Percentiles rank a stretch among this genome's conserved stretches.
These are phyloP conservation scores for Sebastes variabilis DNA, from an alignment of 2,797 vertebrate species.

Conservation along the genomic window DNA sequence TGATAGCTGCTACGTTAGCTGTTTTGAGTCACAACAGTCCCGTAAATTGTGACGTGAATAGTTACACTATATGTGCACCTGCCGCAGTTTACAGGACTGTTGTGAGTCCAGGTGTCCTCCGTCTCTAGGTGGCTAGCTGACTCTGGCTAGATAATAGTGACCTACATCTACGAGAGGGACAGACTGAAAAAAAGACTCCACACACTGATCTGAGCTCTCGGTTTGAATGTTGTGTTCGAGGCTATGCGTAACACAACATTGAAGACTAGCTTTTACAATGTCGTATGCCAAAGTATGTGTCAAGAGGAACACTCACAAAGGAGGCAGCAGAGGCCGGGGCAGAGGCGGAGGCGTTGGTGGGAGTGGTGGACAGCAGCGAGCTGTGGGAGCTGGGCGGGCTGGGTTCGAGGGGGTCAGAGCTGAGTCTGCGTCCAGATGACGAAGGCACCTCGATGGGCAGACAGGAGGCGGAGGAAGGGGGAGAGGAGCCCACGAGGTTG, in stretches of 20 bases:
- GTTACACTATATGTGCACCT: neutral
- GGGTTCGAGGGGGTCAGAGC: conserved; percentile 74
- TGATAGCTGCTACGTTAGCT: neutral
- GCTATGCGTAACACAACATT: neutral
- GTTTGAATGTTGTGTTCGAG: neutral
- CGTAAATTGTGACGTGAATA: neutral
- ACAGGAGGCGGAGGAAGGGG: conserved; percentile 65
- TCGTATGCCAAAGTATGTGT: neutral
- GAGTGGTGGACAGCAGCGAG: conserved; percentile 54
- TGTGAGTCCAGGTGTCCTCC: neutral
- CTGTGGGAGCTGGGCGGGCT: conserved; percentile 74
- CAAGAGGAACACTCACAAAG: conserved; percentile 66
- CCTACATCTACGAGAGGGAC: neutral
- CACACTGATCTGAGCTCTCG: neutral
- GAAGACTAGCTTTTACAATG: neutral
- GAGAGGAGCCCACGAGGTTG: conserved; percentile 70
- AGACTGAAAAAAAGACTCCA: neutral
- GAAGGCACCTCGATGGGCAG: conserved; percentile 78
- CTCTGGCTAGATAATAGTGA: neutral
- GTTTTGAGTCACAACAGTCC: neutral
- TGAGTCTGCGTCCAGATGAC: conserved; percentile 58
- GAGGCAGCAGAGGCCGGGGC: conserved; percentile 54
- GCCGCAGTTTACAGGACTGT: neutral
- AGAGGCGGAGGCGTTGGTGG: conserved; percentile 44
- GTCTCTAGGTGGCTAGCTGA: neutral